Evolutionary conservation across 2,888 invertebrate genomes (phyloP), one percentile per base, ranked within the genome.

Genomic region (Scrobipalpa atriplicella): DNA sequence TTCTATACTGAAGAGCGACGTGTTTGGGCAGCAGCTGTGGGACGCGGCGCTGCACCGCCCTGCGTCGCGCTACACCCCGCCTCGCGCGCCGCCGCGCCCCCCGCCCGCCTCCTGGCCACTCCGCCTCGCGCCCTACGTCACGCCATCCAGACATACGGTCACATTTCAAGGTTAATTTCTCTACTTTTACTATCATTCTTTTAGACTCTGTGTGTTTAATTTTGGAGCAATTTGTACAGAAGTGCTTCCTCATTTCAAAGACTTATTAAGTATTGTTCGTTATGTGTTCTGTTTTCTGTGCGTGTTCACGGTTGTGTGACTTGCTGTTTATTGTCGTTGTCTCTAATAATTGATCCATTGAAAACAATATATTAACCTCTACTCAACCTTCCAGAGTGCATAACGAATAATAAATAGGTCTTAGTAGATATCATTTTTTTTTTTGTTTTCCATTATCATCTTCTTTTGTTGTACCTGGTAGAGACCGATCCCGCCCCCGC

Each of bases 11-110:
- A 93, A 93, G 79, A 87, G 77, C 56, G 91, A 92, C 68, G 86
- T 93, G 47, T 94, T 95, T 75, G 94, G 94, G 67, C 93, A 94
- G 82, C 95, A 96, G 87, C 93, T 94, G 65, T 96, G 95, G 82
- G 96, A 97, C 87, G 96, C 96, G 8, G 94, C 94, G 71, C 94
- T 94, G 54, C 97, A 97, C 85, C 94, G 95, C 63, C 96, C 97
- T 38, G 94, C 94, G 73, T 95, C 94, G 77, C 95, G 97, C 68
- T 97, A 97, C 84, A 96, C 96, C 81, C 96, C 96, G 1, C 93
- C 94, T 16, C 93, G 93, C 16, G 90, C 94, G 43, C 93, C 94
- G 21, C 92, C 93, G 41, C 91, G 93, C 56, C 93, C 93, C 13
- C 92, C 93, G 72, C 88, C 90, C 18, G 86, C 92, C 69, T 74